Evolutionary conservation across 2,113 vertebrate genomes (phyloP), one percentile per base, ranked within the genome.

Genomic region (Natator depressus): DNA sequence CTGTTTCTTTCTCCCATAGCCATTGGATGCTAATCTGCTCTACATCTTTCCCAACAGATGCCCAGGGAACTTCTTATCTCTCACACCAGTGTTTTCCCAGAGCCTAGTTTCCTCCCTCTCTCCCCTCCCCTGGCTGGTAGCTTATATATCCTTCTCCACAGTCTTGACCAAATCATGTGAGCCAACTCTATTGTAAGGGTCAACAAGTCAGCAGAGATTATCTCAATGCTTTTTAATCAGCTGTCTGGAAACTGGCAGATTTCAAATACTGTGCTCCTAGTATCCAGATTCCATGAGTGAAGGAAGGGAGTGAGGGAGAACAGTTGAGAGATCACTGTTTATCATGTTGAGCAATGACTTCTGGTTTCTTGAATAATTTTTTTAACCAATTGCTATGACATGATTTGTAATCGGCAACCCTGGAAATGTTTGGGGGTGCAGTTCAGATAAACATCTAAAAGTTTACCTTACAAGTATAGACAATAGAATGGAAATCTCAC

Each of bases 371-470:
- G n/a, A 87, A 5, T 81, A 2, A 16, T 79, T 27, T 79, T 79
- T 79, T 49, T 49, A 79, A 31, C 27, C 25, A 49, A 49, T n/a
- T 79, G 25, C 19, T 85, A 69, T 1, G 3, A 13, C 42, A 88
- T 27, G 6, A 24, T 10, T 69, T 19, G 25, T 35, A 46, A 31
- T 6, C 55, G 10, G n/a, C 7, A 57, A 38, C 10, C 54, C n/a
- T 85, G 76, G 46, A 82, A 78, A 57, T 3, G 38, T 47, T 8
- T 82, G 24, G 8, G 69, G 13, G 13, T 69, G 38, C 54, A 69
- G 16, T 8, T 31, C 49, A 76, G 6, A 47, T 35, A 79, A 3
- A 51, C 5, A 82, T 0, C 0, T 5, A 29, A 49, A 57, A 65
- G 69, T 29, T 27, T 69, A 29, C 53, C 12, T 79, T 49, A 46